Conservation (phyloP, 2,888 invertebrate species). For the Melitaea athalia region DNA sequence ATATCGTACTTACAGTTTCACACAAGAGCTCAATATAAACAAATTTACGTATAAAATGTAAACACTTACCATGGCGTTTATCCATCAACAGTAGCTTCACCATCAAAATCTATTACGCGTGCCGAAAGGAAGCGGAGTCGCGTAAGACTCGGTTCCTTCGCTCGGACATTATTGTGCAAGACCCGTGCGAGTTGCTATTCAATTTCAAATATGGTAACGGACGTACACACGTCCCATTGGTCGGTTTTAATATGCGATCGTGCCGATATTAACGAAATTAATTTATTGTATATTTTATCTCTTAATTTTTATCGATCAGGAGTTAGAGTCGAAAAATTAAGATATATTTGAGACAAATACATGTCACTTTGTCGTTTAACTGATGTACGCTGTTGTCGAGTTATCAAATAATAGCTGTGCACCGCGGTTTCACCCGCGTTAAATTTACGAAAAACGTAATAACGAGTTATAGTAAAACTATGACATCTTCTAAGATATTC, state of each 20-base stretch:
- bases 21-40: background rate
- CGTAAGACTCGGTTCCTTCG: slow-evolving; percentile 54
- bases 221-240: slow-evolving; percentile 68
- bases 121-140: slow-evolving; percentile 50
- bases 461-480: too few species aligned
- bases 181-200: slow-evolving; percentile 74
- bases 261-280: slow-evolving; percentile 54
- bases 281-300: slow-evolving; percentile 39
- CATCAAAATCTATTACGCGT: slow-evolving; percentile 45
- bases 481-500: too few species aligned
- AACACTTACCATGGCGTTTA: slow-evolving; percentile 45
- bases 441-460: too few species aligned
- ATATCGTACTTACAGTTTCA: background rate
- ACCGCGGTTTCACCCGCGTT: too few species aligned
- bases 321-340: background rate
- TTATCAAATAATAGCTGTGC: too few species aligned
- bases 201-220: slow-evolving; percentile 77
- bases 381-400: too few species aligned
- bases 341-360: background rate
- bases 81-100: slow-evolving; percentile 47
- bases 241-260: slow-evolving; percentile 61
- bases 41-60: background rate
- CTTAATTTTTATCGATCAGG: background rate
- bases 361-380: background rate
- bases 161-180: slow-evolving; percentile 73